Evolutionary conservation across 2,797 vertebrate species (phyloP).

Genomic region (Sphenodon punctatus): DNA sequence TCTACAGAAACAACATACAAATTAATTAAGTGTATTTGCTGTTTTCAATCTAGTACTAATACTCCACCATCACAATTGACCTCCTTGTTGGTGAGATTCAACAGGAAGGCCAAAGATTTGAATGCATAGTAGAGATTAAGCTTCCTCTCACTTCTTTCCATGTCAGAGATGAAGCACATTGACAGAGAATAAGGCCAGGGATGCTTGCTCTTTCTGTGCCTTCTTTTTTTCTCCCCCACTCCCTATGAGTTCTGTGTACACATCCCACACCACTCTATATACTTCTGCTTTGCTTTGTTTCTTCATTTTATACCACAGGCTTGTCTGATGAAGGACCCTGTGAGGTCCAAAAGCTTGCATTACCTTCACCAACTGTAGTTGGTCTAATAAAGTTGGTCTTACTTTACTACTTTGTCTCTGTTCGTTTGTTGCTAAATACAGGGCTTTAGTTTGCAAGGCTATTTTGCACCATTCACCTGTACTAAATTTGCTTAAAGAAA

Average conservation of each 20-base stretch:
- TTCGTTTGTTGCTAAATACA: fast-evolving
- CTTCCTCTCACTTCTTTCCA: neutral
- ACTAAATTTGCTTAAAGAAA: neutral
- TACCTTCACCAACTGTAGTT: too few relatives aligned
- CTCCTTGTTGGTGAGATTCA: neutral
- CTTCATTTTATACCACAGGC: too few relatives aligned
- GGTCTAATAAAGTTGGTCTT: too few relatives aligned
- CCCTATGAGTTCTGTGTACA: too few relatives aligned
- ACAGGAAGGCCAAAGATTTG: neutral
- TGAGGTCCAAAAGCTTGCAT: too few relatives aligned
- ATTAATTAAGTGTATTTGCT: fast-evolving
- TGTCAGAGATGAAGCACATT: neutral
- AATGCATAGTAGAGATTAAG: neutral
- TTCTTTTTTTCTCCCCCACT: too few relatives aligned
- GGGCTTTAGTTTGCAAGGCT: neutral
- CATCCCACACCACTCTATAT: too few relatives aligned
- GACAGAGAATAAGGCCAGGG: neutral
- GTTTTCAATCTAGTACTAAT: neutral
- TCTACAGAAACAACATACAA: neutral
- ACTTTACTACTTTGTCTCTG: too few relatives aligned
- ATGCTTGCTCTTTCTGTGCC: neutral
- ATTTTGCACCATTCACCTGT: fast-evolving
- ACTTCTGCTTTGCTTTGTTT: too few relatives aligned
- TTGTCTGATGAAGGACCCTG: too few relatives aligned
- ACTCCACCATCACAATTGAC: fast-evolving